These are phyloP conservation scores for Gryon sp. DNA, from an alignment of 1,140 invertebrate genomes.

Conservation along the genomic window DNA sequence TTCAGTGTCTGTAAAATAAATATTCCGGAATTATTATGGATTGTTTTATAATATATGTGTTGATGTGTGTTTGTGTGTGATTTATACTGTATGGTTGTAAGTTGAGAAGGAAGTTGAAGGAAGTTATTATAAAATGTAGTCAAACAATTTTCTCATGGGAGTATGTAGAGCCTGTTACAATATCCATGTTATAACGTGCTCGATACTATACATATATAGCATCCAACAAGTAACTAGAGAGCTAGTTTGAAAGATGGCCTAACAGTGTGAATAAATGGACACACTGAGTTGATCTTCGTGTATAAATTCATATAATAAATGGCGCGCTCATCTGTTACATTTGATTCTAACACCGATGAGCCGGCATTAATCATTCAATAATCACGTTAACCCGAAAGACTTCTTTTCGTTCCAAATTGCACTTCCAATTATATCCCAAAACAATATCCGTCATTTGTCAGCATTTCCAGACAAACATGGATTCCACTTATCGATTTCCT, in stretches of 20 bases:
- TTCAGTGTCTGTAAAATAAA: no score
- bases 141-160: not conserved
- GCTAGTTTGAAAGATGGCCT: conserved; percentile 46
- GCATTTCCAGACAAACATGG: no score
- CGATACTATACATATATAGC: conserved; percentile 4
- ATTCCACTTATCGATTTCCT: no score
- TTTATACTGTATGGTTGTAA: no score
- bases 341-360: conserved; percentile 7
- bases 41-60: no score
- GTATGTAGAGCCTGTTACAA: conserved; percentile 6
- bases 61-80: no score
- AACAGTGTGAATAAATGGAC: conserved; percentile 45
- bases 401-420: no score
- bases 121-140: not conserved
- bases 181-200: not conserved
- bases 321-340: conserved; percentile 18
- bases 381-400: conserved; percentile 15
- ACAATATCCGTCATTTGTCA: no score
- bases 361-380: conserved; percentile 25
- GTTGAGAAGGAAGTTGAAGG: no score
- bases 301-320: conserved; percentile 51
- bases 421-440: no score
- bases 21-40: no score
- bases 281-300: conserved; percentile 25
- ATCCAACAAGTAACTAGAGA: conserved; percentile 44